Conservation (phyloP, 2,888 invertebrate genomes). For the Chesias legatella region DNA sequence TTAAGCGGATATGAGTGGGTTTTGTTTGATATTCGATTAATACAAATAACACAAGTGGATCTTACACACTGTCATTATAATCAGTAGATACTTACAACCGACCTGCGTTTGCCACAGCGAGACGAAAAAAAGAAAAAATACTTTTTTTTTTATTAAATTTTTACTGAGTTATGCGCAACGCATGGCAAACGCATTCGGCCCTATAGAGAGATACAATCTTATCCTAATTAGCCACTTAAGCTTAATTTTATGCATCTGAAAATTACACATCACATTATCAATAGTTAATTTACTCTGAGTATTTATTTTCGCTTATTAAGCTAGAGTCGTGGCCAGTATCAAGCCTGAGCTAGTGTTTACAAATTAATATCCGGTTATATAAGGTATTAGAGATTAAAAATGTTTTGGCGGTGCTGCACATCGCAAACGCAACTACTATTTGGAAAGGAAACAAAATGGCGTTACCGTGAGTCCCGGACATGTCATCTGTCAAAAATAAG, state of each 20-base stretch:
- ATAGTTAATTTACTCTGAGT: conserved; percentile 47
- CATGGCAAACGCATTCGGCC: conserved; percentile 29
- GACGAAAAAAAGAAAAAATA: conserved; percentile 26
- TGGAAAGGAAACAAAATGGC: no score
- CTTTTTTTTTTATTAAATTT: conserved; percentile 12
- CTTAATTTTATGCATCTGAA: conserved; percentile 59
- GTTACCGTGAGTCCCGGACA: no score
- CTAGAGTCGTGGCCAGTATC: conserved; percentile 41
- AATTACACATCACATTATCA: conserved; percentile 55
- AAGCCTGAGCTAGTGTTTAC: not conserved
- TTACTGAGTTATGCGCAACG: conserved; percentile 14
- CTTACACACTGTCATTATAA: conserved; percentile 65
- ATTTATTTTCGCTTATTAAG: conserved; percentile 53
- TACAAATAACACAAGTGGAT: conserved; percentile 51
- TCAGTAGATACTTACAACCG: conserved; percentile 15
- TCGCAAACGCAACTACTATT: conserved; percentile 1
- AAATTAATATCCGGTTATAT: not conserved
- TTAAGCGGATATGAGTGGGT: conserved; percentile 73
- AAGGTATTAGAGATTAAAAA: conserved; percentile 3
- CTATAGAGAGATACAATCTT: conserved; percentile 61
- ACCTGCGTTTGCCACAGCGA: conserved; percentile 25
- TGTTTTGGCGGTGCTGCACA: conserved; percentile 3
- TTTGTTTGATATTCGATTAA: conserved; percentile 57
- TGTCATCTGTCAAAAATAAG: no score
- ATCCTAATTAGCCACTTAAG: conserved; percentile 70